Evolutionary conservation across 2,113 vertebrate species (phyloP), one percentile per base, ranked within the genome.

Genomic region (Laterallus jamaicensis): DNA sequence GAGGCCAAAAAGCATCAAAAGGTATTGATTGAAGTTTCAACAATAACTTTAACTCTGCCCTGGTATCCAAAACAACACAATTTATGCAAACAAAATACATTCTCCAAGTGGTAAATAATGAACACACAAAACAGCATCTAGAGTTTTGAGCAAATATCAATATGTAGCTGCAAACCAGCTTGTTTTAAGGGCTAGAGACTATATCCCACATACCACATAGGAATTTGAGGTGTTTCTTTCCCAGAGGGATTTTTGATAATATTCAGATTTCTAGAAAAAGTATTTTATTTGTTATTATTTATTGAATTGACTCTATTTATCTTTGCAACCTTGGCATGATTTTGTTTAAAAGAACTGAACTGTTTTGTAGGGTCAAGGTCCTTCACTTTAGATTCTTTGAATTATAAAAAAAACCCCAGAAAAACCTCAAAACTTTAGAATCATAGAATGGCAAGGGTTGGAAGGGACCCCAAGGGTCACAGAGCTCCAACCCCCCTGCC

Each of bases 1-100:
- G 25, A 63, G 59, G 81, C 74, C 81, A 60, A 82, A 77, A 95
- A 84, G 80, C 84, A 80, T 84, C 77, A 73, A 64, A 64, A 92
- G 66, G 59, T 87, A 95, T 96, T 86, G 91, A 92, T 54, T 96
- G 58, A 86, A 90, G 44, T 82, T 95, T 75, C 85, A 67, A 58
- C 90, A 86, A 94, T 82, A 91, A 84, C 85, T 69, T 93, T 90
- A 95, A 88, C 67, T 86, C 76, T 92, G 87, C 87, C 73, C 79
- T 44, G 16, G 59, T 22, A 60, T 77, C 78, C 81, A 78, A 83
- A 91, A 8, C 59, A 82, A 37, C 62, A 29, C 79, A 58, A 91
- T 84, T 92, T 94, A 86, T 82, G 90, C 81, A 79, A 86, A 80
- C 59, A 58, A 93, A 89, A 89, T 58, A 22, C 32, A 16, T 81